Evolutionary conservation across 2,797 vertebrate genomes (phyloP), one percentile per base, ranked within the genome.

Genomic region (Chrosomus eos): DNA sequence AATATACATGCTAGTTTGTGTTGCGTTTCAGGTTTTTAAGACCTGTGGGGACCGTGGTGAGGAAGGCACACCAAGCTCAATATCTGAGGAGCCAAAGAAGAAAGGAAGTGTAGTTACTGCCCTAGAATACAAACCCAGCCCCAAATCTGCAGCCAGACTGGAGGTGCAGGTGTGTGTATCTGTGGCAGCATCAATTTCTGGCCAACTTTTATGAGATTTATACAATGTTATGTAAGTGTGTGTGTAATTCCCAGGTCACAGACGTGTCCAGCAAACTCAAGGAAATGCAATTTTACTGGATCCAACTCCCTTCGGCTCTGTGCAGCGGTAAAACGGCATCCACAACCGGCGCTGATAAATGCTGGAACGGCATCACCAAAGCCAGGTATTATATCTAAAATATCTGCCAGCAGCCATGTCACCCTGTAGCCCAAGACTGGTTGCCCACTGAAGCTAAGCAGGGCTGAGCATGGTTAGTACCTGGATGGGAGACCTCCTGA

Each of bases 291-390:
- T 93, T 97, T 0, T 97, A 97, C 93, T 99, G 98, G 98, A 88
- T 97, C 90, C 93, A 95, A 79, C 95, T 99, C n/a, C 97, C 98
- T 0, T 88, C 88, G 23, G 74, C 90, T 5, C 93, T 99, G 81
- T 99, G 98, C 93, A 96, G 94, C 4, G 97, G 97, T 90, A 96
- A 94, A 92, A 90, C 97, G 31, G 96, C 96, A 67, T 94, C 86
- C 0, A 84, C 95, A 0, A 93, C 90, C 33, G 94, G 92, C 0
- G 96, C 97, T 0, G 97, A 98, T 21, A 97, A 95, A 87, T 99
- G 98, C 84, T 99, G 98, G 98, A 99, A 99, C 0, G 97, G 98
- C 88, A 95, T 96, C 92, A 95, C 87, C 86, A 97, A 95, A 87
- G 97, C 96, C 88, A 96, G 97, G 97, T 99, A 93, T 73, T 38